Evolutionary conservation across 2,888 invertebrate genomes (phyloP).

Genomic region (Noctua pronuba): DNA sequence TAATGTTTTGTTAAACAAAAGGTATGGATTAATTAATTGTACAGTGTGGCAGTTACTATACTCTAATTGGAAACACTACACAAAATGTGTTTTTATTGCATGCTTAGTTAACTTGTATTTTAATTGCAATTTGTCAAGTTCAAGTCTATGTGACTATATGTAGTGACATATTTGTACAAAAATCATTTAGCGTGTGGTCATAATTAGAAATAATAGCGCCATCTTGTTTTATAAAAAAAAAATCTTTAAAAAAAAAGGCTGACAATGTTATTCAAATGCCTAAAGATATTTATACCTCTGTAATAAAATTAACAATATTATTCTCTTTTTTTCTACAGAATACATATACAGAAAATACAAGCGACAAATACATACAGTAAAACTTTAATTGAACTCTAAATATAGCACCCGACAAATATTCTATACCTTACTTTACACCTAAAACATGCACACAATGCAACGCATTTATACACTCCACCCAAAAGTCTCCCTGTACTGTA

Average conservation of each 20-base stretch:
- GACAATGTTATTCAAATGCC: no score
- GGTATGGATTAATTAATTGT: neutral
- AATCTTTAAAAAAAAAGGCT: no score
- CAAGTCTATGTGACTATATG: no score
- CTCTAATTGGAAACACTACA: neutral
- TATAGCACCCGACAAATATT: neutral
- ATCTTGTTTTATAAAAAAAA: no score
- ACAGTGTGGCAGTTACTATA: neutral
- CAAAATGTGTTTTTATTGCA: neutral
- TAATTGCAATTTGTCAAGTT: neutral
- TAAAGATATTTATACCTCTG: neutral
- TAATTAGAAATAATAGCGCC: neutral
- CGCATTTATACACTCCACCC: neutral
- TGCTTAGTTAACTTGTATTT: neutral
- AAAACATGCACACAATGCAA: constrained; percentile 7
- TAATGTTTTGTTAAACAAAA: neutral
- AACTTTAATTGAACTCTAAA: neutral
- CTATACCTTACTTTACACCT: neutral
- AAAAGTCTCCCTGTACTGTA: constrained; percentile 50
- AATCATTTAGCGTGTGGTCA: neutral
- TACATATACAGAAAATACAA: neutral
- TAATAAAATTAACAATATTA: neutral
- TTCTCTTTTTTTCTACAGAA: neutral
- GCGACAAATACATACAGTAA: neutral
- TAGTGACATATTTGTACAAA: no score